Evolutionary conservation across 2,888 invertebrate genomes (phyloP).

Genomic region (Apodemia arnacis): DNA sequence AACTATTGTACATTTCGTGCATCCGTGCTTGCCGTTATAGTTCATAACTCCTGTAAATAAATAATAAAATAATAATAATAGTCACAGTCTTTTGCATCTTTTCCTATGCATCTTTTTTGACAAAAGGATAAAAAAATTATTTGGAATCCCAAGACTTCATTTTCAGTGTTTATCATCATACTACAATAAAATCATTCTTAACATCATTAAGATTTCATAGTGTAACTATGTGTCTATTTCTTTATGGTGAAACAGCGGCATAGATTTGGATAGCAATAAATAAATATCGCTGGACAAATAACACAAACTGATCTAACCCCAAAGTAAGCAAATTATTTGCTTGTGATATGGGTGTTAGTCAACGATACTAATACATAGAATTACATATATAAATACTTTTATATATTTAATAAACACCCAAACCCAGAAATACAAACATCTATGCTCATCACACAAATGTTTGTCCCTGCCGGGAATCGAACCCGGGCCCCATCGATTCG

Average conservation of each 20-base stretch:
- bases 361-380: too few species aligned
- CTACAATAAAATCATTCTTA: not conserved
- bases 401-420: too few species aligned
- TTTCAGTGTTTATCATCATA: not conserved
- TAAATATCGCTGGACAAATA: too few species aligned
- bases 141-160: not conserved
- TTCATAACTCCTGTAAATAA: conserved; percentile 5
- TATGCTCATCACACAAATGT: too few species aligned
- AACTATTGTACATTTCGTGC: conserved; percentile 28
- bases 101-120: not conserved
- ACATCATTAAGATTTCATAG: not conserved
- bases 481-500: too few species aligned
- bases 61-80: conserved; percentile 4
- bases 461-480: too few species aligned
- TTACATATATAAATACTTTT: too few species aligned
- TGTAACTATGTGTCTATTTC: not conserved
- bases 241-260: not conserved
- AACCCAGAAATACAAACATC: too few species aligned
- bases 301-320: too few species aligned
- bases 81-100: not conserved
- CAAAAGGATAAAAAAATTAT: not conserved
- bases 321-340: too few species aligned
- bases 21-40: conserved; percentile 29
- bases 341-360: too few species aligned
- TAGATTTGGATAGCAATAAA: not conserved